Base-by-base conservation (phyloP, 1,140 invertebrate species). In the Drosophila bocki region DNA sequence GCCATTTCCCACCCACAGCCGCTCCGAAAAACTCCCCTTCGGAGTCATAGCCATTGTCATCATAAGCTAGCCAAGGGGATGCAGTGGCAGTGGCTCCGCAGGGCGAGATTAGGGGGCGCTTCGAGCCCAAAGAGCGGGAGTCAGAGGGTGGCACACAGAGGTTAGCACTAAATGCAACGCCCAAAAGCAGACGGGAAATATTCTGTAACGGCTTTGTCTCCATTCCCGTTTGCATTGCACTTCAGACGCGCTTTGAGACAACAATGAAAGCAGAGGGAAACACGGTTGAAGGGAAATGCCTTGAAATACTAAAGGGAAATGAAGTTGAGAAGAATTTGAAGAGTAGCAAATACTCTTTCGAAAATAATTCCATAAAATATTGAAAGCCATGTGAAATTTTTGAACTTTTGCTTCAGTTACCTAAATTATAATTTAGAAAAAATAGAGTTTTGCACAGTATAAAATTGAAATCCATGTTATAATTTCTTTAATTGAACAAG, bases 141-240 rank as follows among this genome's bases (percentile, higher is more conserved):
- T 17, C 41, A 39, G 58, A 39, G 63, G 29, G n/a, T 47, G 1
- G 37, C 26, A 1, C n/a, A 15, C 48, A 50, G 59, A 51, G 58
- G 77, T 79, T 79, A 71, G 39, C 65, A 60, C 76, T 78, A 78
- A 78, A 79, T 74, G 77, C 68, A 80, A 48, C 54, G 59, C 54
- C 53, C 70, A 50, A 63, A 59, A 57, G 64, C 54, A 78, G 37
- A 42, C 64, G 50, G 67, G 58, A 35, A 54, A 74, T 65, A 58
- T 45, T 61, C 70, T 72, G 70, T 74, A 19, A 56, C 54, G 53
- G 58, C 76, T 78, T 78, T 70, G 67, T 70, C 67, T 70, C 63
- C 67, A 68, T 56, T 70, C 39, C 67, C 67, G 67, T 70, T 70
- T 77, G 63, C 71, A 75, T 63, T 75, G 70, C 69, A 75, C 71